Conservation (phyloP, 2,797 vertebrate genomes). For the Australoheros facetus region DNA sequence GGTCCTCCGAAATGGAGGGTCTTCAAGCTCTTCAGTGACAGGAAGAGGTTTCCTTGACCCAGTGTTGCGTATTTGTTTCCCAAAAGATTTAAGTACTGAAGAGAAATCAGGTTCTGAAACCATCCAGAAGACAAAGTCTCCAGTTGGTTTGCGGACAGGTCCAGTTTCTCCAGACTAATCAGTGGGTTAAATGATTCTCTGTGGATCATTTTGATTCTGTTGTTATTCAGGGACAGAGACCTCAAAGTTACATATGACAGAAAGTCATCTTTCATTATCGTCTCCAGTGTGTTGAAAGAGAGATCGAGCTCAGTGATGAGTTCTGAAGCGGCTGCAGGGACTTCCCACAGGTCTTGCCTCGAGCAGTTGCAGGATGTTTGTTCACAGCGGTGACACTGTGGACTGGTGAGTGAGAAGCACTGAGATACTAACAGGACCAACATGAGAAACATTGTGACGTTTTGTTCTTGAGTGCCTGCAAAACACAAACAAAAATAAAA, state of each 20-base stretch:
- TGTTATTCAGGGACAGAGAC: conserved; percentile 70
- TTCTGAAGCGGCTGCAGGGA: conserved; percentile 66
- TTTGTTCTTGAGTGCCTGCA: conserved; percentile 6
- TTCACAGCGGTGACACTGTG: conserved; percentile 56
- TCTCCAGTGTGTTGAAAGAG: conserved; percentile 75
- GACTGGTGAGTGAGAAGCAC: neutral
- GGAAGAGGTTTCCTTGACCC: conserved; percentile 72
- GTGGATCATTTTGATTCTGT: conserved; percentile 71
- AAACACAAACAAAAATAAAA: conserved; percentile 9
- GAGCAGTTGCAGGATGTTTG: conserved; percentile 73
- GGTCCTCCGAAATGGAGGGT: conserved; percentile 74
- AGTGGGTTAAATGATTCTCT: conserved; percentile 70
- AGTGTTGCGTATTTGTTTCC: conserved; percentile 78
- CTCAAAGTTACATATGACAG: conserved; percentile 62
- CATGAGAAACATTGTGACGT: neutral
- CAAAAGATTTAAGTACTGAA: conserved; percentile 76
- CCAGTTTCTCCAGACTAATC: conserved; percentile 69
- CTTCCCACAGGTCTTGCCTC: conserved; percentile 48
- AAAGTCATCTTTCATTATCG: conserved; percentile 67
- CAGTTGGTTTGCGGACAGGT: conserved; percentile 81
- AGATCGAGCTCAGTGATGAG: conserved; percentile 66
- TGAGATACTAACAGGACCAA: conserved; percentile 12
- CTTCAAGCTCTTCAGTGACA: conserved; percentile 67
- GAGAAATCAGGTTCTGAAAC: conserved; percentile 75
- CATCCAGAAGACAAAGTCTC: conserved; percentile 67